Base-by-base conservation (phyloP, 2,113 vertebrate species). In the Tetraodon nigroviridis region DNA sequence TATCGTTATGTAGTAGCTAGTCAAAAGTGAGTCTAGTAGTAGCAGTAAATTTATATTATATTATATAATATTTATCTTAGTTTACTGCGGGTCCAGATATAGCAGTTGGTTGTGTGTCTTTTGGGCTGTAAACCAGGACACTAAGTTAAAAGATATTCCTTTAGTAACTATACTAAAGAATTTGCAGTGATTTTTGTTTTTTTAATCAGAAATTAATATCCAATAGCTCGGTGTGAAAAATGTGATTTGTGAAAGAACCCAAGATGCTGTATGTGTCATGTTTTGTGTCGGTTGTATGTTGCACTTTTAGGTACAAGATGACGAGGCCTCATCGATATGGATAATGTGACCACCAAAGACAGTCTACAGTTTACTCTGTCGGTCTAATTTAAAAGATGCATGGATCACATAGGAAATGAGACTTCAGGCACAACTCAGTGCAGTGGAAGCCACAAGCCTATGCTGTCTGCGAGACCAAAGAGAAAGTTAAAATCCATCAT, bases 241-340 rank as follows among this genome's bases (percentile, higher is more conserved):
- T 37, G 32, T 37, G 32, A 37, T 37, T 27, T 37, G 6, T 37
- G 11, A 10, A 37, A 11, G 32, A 37, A 37, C 32, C 8, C 7
- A 12, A 37, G 32, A 37, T 37, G 12, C 32, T 37, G 32, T 37
- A 37, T 37, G 32, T 37, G 32, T 37, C 32, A 37, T 37, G 32
- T 12, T 37, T 37, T 37, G 32, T 37, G 11, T 37, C 32, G 2
- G 11, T 37, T 6, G 24, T 42, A 13, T 44, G 42, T 44, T 66
- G 4, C 47, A 67, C 17, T 47, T 65, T 42, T 55, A 86, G 80
- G 44, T 17, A n/a, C 6, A 37, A 12, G 32, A 37, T 6, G n/a
- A 64, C 93, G 81, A 90, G 91, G 67, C 61, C 86, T 14, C 89
- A 90, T 76, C 65, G 58, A 70, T 91, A 90, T 4, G 85, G 91